Evolutionary conservation across 2,797 vertebrate species (phyloP).

Genomic region (Lateolabrax maculatus): DNA sequence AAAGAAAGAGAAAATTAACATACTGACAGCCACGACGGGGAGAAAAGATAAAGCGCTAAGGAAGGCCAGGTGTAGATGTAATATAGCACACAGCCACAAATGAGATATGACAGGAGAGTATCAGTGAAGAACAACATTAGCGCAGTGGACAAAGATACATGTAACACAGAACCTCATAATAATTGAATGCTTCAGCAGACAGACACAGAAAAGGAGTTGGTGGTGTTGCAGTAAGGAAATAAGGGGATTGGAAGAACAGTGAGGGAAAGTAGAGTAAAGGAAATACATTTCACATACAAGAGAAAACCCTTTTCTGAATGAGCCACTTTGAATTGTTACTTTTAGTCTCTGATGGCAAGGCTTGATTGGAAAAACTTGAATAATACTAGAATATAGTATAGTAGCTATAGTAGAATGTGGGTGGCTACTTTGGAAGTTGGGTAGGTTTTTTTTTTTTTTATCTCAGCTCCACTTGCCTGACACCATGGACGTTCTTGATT

Average conservation of each 20-base stretch:
- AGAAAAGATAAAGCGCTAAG: slow-evolving; percentile 9
- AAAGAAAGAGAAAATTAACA: slow-evolving; percentile 19
- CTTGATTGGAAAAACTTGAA: slow-evolving; percentile 29
- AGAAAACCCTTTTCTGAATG: slow-evolving; percentile 39
- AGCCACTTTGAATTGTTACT: slow-evolving; percentile 8
- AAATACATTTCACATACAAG: slow-evolving; percentile 48
- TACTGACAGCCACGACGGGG: neutral
- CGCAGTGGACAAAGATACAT: slow-evolving; percentile 56
- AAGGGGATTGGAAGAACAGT: slow-evolving; percentile 8
- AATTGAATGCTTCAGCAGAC: slow-evolving; percentile 44
- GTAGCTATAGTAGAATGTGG: no score
- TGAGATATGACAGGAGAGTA: slow-evolving; percentile 24
- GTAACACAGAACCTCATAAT: slow-evolving; percentile 48
- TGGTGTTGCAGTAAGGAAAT: slow-evolving; percentile 42
- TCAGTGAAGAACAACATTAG: slow-evolving; percentile 47
- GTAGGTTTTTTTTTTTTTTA: slow-evolving; percentile 6
- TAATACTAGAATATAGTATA: neutral
- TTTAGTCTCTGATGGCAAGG: slow-evolving; percentile 17
- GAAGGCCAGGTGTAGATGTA: slow-evolving; percentile 2
- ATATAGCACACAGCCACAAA: slow-evolving; percentile 35
- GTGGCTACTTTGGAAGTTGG: neutral
- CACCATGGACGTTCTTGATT: slow-evolving; percentile 98
- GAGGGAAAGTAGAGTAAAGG: slow-evolving; percentile 28
- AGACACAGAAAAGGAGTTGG: slow-evolving; percentile 53
- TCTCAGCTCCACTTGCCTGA: slow-evolving; percentile 89